A percentile compares a stretch with the other conserved stretches of the same genome.
Conservation (phyloP, 2,888 invertebrate genomes). For the Nowickia ferox region DNA sequence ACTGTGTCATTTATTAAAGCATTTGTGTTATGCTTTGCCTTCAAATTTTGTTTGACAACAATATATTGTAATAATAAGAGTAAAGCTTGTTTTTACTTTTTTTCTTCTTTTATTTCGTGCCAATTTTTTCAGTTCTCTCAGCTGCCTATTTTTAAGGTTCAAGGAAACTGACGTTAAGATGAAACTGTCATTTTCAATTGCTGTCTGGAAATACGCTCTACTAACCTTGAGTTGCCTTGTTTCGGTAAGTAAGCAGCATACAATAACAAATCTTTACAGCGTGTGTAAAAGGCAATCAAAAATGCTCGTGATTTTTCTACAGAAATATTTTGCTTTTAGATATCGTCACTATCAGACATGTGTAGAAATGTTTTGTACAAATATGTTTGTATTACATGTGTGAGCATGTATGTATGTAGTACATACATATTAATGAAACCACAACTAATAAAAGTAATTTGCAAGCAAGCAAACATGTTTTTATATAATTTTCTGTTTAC, state of each 20-base stretch:
- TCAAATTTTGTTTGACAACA: conserved; percentile 20
- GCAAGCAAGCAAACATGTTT: neutral
- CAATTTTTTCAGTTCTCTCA: conserved; percentile 65
- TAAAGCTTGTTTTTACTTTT: conserved; percentile 47
- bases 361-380: neutral
- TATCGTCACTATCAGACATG: neutral
- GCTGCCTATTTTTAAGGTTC: conserved; percentile 56
- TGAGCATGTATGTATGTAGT: conserved; percentile 15
- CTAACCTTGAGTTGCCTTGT: conserved; percentile 77
- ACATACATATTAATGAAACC: conserved; percentile 19
- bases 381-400: neutral
- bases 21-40: conserved; percentile 10
- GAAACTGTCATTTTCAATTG: conserved; percentile 78
- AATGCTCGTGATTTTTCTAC: neutral
- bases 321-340: neutral
- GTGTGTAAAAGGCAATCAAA: conserved; percentile 6
- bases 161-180: conserved; percentile 72
- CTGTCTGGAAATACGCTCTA: conserved; percentile 79
- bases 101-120: conserved; percentile 28
- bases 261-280: conserved; percentile 2
- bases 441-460: conserved; percentile 10
- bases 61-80: neutral
- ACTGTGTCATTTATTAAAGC: conserved; percentile 31
- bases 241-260: conserved; percentile 76
- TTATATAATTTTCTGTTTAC: neutral